Evolutionary conservation across 2,113 vertebrate genomes (phyloP).

Genomic region (Triplophysa siluroides): DNA sequence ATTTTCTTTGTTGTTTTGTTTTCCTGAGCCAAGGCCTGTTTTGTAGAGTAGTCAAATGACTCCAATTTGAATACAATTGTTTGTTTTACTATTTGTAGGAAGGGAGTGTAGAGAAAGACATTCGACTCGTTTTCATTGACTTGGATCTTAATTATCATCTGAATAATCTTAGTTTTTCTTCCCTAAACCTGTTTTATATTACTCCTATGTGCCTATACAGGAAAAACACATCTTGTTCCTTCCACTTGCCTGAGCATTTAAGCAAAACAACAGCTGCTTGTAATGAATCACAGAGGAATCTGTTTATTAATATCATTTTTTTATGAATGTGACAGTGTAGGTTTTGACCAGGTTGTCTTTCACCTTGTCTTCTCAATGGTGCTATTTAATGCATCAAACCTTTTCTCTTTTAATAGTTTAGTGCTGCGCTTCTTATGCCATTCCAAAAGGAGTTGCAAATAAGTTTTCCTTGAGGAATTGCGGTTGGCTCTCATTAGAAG

Average conservation of each 20-base stretch:
- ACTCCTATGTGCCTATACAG: not conserved
- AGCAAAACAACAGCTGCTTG: not conserved
- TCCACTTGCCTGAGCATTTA: not conserved
- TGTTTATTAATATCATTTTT: not conserved
- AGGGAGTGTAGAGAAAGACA: not conserved
- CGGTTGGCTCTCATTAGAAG: constrained; percentile 10
- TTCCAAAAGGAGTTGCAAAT: not conserved
- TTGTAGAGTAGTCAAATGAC: not conserved
- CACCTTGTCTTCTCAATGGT: not conserved
- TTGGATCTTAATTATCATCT: not conserved
- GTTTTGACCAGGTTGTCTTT: not conserved
- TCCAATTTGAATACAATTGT: constrained; percentile 28
- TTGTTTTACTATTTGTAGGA: not conserved
- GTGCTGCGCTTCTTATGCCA: not conserved
- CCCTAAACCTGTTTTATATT: not conserved
- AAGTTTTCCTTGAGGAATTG: constrained; percentile 3
- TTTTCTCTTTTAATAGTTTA: not conserved
- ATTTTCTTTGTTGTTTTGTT: not conserved
- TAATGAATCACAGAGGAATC: not conserved
- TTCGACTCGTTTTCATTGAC: not conserved
- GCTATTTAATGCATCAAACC: not conserved
- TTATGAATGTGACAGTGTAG: not conserved
- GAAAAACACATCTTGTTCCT: not conserved
- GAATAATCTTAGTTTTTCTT: not conserved
- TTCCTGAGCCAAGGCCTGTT: not conserved